Evolutionary conservation across 2,888 invertebrate genomes (phyloP), one percentile per base, ranked within the genome.

Genomic region (Folsomia candida): DNA sequence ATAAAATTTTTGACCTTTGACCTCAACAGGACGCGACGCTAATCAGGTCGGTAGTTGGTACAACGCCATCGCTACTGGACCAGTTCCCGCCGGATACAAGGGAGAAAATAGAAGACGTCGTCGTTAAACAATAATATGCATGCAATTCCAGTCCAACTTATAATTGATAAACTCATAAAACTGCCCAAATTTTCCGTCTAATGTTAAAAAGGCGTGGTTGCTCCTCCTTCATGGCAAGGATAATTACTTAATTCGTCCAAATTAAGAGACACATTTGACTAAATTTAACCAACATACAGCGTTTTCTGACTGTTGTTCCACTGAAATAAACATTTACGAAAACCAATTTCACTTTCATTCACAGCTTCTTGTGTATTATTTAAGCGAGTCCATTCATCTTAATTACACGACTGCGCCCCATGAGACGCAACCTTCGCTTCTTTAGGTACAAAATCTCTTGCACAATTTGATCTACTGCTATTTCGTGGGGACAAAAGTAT

Each of bases 41-140:
- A 76, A 76, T 47, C 74, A 75, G 69, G 79, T 71, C 6, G 74
- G 75, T 0, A 66, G 73, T 11, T 79, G 78, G 78, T 79, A 79
- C 70, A 79, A 79, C 58, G 58, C 78, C 0, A 76, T 79, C 61
- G 79, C 79, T 2, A 79, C 78, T 1, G 79, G 79, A 0, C 69
- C 20, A 27, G 79, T 78, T 11, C 75, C 79, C 1, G 51, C 72
- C 0, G 73, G 70, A 2, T 79, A 79, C 73, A 79, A 79, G 64
- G 79, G 79, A n/a, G 79, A 79, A 73, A 27, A 62, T 14, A 14
- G 22, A 9, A n/a, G 29, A 28, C 62, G 59, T 25, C 26, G 62
- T 26, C 24, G 18, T 59, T 22, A 9, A 2, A 24, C 9, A 6
- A 22, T 6, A 22, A 22, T 4, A 18, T 59, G 9, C 22, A 24